These are phyloP conservation scores for Coenonympha arcania DNA, from an alignment of 2,888 invertebrate species.

Conservation along the genomic window DNA sequence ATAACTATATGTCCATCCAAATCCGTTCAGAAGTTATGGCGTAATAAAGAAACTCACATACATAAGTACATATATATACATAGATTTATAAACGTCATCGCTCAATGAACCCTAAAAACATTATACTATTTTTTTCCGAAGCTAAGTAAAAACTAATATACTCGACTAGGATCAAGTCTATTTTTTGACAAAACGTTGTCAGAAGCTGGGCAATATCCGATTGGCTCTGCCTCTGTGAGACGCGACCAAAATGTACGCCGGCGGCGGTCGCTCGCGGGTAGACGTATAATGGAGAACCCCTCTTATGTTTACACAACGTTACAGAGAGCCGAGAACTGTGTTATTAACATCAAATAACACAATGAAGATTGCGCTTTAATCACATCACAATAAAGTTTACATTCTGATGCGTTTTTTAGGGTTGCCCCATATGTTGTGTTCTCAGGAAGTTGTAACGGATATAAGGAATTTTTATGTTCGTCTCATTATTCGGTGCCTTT, in stretches of 20 bases:
- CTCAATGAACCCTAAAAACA: no score
- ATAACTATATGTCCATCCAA: no score
- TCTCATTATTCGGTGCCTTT: constrained; percentile 51
- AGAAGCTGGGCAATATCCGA: neutral
- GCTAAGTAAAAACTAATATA: neutral
- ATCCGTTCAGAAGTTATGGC: no score
- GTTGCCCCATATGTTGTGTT: constrained; percentile 26
- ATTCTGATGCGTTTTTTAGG: constrained; percentile 26
- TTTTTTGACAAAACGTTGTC: neutral
- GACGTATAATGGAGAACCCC: neutral
- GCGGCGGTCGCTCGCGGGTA: constrained; percentile 1
- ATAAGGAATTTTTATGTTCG: constrained; percentile 60
- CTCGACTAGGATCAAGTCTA: neutral
- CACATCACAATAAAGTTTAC: constrained; percentile 24
- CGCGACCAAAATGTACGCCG: neutral
- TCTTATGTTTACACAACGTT: constrained; percentile 27
- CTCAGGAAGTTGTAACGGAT: constrained; percentile 57
- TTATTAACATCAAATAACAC: constrained; percentile 30
- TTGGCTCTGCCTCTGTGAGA: neutral
- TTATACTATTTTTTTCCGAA: no score
- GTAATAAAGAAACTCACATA: no score
- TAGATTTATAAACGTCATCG: no score
- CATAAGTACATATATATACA: no score
- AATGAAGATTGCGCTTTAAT: constrained; percentile 30
- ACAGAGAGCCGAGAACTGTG: constrained; percentile 32